Percentiles rank a stretch among this genome's conserved stretches.
Evolutionary conservation across 2,888 invertebrate genomes (phyloP).

Genomic region (Brenthis hecate): DNA sequence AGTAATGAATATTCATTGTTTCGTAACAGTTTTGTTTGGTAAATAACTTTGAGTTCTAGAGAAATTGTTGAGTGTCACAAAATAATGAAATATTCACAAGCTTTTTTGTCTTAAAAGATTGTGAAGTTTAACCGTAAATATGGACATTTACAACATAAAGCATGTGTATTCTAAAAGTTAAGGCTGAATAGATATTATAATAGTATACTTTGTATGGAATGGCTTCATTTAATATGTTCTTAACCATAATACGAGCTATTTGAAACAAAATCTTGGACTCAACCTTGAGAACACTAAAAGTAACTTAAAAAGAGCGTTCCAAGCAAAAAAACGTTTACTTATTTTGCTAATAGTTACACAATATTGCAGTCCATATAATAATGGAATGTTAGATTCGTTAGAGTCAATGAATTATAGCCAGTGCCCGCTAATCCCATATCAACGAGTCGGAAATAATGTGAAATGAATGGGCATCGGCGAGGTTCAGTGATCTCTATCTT

Average conservation of each 20-base stretch:
- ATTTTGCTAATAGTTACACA: background rate
- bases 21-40: slow-evolving; percentile 56
- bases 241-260: background rate
- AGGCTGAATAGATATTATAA: background rate
- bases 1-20: slow-evolving; percentile 63
- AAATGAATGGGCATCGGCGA: slow-evolving; percentile 57
- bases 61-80: slow-evolving; percentile 58
- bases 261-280: background rate
- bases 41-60: slow-evolving; percentile 60
- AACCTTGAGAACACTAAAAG: background rate
- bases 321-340: background rate
- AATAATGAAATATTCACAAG: slow-evolving; percentile 73
- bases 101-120: slow-evolving; percentile 58
- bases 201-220: background rate
- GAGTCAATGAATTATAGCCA: slow-evolving; percentile 29
- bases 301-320: background rate
- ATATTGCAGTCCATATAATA: slow-evolving; percentile 2
- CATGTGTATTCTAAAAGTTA: slow-evolving; percentile 44
- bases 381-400: slow-evolving; percentile 21
- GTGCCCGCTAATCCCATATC: slow-evolving; percentile 45
- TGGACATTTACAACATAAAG: slow-evolving; percentile 70
- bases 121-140: slow-evolving; percentile 67
- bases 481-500: slow-evolving; percentile 59
- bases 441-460: slow-evolving; percentile 55
- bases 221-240: background rate